Evolutionary conservation across 1,140 invertebrate genomes (phyloP).

Genomic region (Bombus fervidus): DNA sequence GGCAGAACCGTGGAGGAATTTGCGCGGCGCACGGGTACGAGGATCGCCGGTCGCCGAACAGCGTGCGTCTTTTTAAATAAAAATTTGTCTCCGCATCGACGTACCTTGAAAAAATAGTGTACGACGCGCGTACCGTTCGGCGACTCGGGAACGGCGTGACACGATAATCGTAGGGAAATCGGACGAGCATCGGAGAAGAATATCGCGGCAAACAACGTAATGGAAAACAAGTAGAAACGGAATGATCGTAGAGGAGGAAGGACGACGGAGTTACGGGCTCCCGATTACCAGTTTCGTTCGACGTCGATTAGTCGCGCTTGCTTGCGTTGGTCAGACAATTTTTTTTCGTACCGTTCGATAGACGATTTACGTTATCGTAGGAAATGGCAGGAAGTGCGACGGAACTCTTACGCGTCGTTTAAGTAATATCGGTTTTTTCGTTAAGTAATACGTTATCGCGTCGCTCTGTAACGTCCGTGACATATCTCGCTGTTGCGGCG

Average conservation of each 20-base stretch:
- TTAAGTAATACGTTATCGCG: neutral
- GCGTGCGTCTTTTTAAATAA: constrained; percentile 43
- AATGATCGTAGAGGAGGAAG: neutral
- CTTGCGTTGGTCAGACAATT: too few species aligned
- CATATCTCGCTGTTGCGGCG: too few species aligned
- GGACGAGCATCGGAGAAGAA: neutral
- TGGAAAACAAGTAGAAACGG: neutral
- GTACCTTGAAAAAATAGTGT: constrained; percentile 46
- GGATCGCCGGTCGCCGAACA: too few species aligned
- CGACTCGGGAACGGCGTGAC: neutral
- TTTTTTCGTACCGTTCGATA: too few species aligned
- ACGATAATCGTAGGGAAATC: neutral
- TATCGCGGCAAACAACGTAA: neutral
- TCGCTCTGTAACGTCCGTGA: neutral
- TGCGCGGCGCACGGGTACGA: too few species aligned
- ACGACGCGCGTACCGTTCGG: neutral
- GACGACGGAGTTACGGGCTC: neutral
- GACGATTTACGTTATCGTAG: too few species aligned
- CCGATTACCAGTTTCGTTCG: too few species aligned
- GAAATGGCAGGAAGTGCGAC: too few species aligned
- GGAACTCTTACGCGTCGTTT: too few species aligned
- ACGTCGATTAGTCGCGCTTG: too few species aligned
- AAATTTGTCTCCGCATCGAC: neutral
- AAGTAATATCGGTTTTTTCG: too few species aligned
- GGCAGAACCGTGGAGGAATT: neutral